phyloP scores from a whole-genome alignment of 2,113 vertebrate genomes.

The Strix uralensis region DNA sequence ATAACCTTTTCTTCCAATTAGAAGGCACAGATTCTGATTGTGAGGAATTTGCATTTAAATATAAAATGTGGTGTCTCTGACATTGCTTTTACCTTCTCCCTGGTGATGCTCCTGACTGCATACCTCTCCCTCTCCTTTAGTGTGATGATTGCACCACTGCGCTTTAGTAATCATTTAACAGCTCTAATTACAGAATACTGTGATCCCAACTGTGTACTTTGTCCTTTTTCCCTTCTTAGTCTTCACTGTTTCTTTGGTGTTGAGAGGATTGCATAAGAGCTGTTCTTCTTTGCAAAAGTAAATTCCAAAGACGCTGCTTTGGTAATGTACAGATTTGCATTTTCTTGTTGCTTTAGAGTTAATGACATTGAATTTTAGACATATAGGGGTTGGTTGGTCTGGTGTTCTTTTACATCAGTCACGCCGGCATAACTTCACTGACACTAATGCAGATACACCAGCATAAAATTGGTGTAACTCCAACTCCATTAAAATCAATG shows the following conservation, averaged over 20 bases:
- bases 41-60: conserved; percentile 32
- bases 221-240: conserved; percentile 52
- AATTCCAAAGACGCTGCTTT: conserved; percentile 2
- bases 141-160: conserved; percentile 39
- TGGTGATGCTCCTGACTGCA: not conserved
- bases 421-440: not conserved
- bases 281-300: not conserved
- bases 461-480: conserved; percentile 37
- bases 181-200: conserved; percentile 60
- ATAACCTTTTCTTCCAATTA: conserved; percentile 31
- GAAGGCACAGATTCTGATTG: conserved; percentile 1
- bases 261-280: not conserved
- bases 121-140: not conserved
- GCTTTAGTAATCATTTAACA: conserved; percentile 68
- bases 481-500: not conserved
- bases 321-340: conserved; percentile 52
- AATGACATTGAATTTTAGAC: not conserved
- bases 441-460: conserved; percentile 13
- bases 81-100: conserved; percentile 29
- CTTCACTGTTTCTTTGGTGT: not conserved
- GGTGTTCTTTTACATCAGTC: not conserved
- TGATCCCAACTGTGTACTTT: conserved; percentile 71
- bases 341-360: not conserved
- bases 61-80: not conserved
- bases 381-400: not conserved